These are phyloP conservation scores for Eupsittula cactorum DNA, from an alignment of 2,113 vertebrate species.

Conservation along the genomic window DNA sequence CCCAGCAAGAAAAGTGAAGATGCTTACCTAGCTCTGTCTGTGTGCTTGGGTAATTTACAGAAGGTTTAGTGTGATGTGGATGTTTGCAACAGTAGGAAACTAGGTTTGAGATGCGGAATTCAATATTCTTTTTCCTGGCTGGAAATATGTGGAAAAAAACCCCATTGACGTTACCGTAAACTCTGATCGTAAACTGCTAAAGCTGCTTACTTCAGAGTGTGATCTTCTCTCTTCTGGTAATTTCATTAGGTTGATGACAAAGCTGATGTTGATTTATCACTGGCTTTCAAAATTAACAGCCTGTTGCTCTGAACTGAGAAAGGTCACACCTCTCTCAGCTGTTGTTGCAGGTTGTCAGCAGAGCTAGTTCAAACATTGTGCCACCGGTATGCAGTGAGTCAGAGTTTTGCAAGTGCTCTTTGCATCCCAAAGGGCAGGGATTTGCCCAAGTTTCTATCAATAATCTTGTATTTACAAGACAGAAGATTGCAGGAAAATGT, in stretches of 20 bases:
- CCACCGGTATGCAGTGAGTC: not conserved
- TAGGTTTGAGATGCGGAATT: not conserved
- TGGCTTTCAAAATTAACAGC: slow-evolving; percentile 1
- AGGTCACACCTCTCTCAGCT: slow-evolving; percentile 39
- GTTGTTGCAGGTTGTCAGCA: not conserved
- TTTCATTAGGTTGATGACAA: not conserved
- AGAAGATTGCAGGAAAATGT: not conserved
- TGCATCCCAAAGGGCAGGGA: not conserved
- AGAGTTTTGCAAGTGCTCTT: not conserved
- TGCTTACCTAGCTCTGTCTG: not conserved
- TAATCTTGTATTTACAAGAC: not conserved
- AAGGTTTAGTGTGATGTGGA: not conserved
- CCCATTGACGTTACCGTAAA: fast-evolving
- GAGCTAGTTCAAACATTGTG: not conserved
- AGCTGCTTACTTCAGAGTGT: not conserved
- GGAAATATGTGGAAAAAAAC: not conserved
- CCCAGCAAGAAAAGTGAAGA: not conserved
- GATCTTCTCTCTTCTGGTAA: slow-evolving; percentile 26
- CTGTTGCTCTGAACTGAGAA: not conserved
- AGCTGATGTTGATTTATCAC: not conserved
- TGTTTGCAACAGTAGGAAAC: not conserved
- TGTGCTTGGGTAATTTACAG: not conserved
- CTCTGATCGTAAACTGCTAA: not conserved
- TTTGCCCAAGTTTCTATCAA: not conserved
- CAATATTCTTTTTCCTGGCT: not conserved